These are phyloP conservation scores for Odocoileus virginianus DNA, from an alignment of 2,113 vertebrate species.

Conservation along the genomic window DNA sequence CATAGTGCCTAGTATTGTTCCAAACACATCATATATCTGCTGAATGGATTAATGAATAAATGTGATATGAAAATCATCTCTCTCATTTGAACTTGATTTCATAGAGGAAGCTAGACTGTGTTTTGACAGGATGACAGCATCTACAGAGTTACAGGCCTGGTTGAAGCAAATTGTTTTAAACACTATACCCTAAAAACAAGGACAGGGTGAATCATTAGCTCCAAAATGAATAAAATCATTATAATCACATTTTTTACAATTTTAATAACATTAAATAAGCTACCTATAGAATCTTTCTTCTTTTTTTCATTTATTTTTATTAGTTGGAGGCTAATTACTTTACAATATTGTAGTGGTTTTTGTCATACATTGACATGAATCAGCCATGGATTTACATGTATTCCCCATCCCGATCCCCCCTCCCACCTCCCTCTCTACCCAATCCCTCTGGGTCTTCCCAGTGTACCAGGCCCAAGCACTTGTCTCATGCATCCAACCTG, in stretches of 20 bases:
- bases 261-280: neutral
- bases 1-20: neutral
- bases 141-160: neutral
- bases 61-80: neutral
- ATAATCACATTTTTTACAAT: neutral
- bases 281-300: neutral
- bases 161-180: neutral
- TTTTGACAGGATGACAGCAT: neutral
- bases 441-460: no score
- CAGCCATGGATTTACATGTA: no score
- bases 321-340: no score
- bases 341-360: no score
- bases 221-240: neutral
- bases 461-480: no score
- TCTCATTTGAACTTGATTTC: neutral
- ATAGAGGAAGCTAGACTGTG: neutral
- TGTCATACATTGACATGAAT: no score
- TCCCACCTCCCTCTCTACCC: no score
- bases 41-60: neutral
- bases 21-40: neutral
- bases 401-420: no score
- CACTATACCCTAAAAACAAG: neutral
- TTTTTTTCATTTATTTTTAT: no score
- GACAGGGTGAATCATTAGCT: neutral
- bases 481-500: no score